phyloP scores from a whole-genome alignment of 2,797 vertebrate genomes.

The Myripristis murdjan region DNA sequence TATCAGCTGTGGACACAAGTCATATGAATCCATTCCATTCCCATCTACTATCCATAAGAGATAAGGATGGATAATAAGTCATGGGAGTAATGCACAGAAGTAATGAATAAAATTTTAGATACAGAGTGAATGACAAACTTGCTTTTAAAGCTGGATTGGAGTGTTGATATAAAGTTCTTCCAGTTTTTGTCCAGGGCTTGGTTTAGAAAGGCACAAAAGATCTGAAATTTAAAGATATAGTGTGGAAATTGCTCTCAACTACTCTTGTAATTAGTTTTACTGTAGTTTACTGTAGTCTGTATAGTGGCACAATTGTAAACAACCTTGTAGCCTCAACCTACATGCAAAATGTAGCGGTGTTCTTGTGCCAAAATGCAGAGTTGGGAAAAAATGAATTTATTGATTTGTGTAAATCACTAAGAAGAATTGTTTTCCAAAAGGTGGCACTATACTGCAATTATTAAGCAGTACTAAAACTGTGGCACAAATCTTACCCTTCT shows the following conservation, averaged over 20 bases:
- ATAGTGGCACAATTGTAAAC: not conserved
- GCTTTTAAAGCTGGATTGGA: constrained; percentile 22
- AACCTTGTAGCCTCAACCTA: not conserved
- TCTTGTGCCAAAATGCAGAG: not conserved
- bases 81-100: constrained; percentile 17
- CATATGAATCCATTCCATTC: constrained; percentile 18
- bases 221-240: constrained; percentile 19
- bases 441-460: not conserved
- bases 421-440: not conserved
- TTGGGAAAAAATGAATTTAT: not conserved
- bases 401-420: not conserved
- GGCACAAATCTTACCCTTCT: not conserved
- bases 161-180: constrained; percentile 37
- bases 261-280: not conserved
- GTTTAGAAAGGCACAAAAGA: constrained; percentile 62
- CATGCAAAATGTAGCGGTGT: not conserved
- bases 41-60: constrained; percentile 8
- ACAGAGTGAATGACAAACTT: constrained; percentile 17
- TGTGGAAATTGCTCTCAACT: not conserved
- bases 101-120: not conserved
- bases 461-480: not conserved
- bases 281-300: too few relatives aligned
- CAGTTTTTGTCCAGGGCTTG: constrained; percentile 22
- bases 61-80: constrained; percentile 17
- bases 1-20: constrained; percentile 11